A percentile compares a stretch with the other conserved stretches of the same genome.
phyloP scores from a whole-genome alignment of 2,888 invertebrate genomes.

The Drosophila birchii region DNA sequence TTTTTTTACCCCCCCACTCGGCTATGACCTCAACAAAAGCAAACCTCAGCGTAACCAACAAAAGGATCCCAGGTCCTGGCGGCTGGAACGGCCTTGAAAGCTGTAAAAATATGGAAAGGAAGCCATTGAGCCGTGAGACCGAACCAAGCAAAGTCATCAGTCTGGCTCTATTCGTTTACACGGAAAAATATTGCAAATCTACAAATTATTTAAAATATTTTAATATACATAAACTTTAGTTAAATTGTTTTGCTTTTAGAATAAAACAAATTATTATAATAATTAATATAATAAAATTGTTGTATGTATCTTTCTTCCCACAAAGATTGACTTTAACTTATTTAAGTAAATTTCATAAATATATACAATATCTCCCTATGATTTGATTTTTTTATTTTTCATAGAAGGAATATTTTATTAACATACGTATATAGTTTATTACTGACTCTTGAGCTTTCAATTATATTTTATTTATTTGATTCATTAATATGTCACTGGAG shows the following conservation, averaged over 20 bases:
- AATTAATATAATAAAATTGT: too few species aligned
- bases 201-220: background rate
- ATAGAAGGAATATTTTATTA: too few species aligned
- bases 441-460: too few species aligned
- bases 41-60: slow-evolving; percentile 23
- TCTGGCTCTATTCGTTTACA: background rate
- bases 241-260: background rate
- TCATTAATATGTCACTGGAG: too few species aligned
- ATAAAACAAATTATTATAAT: too few species aligned
- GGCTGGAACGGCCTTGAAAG: slow-evolving; percentile 32
- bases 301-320: too few species aligned
- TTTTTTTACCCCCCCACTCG: slow-evolving; percentile 5
- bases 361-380: too few species aligned
- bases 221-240: background rate
- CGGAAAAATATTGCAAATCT: background rate
- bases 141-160: slow-evolving; percentile 12
- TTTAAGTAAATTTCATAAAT: too few species aligned
- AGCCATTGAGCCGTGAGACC: slow-evolving; percentile 28
- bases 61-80: slow-evolving; percentile 21
- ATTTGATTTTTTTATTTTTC: too few species aligned
- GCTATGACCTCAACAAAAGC: slow-evolving; percentile 44
- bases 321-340: too few species aligned
- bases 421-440: too few species aligned
- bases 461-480: too few species aligned
- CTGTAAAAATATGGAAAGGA: slow-evolving; percentile 28